Evolutionary conservation across 2,888 invertebrate species (phyloP).

Genomic region (Molorchus minor): DNA sequence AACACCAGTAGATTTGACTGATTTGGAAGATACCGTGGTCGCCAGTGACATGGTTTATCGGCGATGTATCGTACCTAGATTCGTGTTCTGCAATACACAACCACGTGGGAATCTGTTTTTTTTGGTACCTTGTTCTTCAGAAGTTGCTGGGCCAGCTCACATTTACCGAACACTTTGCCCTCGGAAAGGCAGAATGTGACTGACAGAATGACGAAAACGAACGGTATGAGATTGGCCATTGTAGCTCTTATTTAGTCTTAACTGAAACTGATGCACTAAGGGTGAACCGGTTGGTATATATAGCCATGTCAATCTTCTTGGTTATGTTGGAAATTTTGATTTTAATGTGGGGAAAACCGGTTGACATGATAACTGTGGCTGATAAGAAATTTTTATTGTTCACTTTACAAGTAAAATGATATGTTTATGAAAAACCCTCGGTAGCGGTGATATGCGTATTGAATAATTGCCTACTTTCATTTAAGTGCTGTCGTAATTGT

Average conservation of each 20-base stretch:
- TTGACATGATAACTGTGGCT: not conserved
- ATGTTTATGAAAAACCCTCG: too few species aligned
- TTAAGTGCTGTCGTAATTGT: too few species aligned
- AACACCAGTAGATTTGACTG: conserved; percentile 74
- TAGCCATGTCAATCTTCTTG: not conserved
- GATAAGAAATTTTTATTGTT: not conserved
- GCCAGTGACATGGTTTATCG: conserved; percentile 68
- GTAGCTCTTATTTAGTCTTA: not conserved
- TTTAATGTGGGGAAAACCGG: not conserved
- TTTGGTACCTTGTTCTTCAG: conserved; percentile 62
- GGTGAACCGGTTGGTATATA: not conserved
- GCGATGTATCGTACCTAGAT: conserved; percentile 74
- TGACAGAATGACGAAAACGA: not conserved
- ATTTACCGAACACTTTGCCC: conserved; percentile 70
- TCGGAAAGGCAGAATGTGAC: not conserved
- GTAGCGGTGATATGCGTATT: too few species aligned
- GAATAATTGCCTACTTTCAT: too few species aligned
- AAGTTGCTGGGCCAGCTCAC: conserved; percentile 76
- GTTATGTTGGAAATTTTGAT: not conserved
- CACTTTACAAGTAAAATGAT: too few species aligned
- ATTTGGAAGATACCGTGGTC: conserved; percentile 79
- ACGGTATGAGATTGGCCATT: not conserved
- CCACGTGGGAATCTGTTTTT: conserved; percentile 57
- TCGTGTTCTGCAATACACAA: conserved; percentile 78
- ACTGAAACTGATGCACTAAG: not conserved